A percentile compares a stretch with the other conserved stretches of the same genome.
Evolutionary conservation across 1,140 invertebrate genomes (phyloP).

Genomic region (Hestina assimilis): DNA sequence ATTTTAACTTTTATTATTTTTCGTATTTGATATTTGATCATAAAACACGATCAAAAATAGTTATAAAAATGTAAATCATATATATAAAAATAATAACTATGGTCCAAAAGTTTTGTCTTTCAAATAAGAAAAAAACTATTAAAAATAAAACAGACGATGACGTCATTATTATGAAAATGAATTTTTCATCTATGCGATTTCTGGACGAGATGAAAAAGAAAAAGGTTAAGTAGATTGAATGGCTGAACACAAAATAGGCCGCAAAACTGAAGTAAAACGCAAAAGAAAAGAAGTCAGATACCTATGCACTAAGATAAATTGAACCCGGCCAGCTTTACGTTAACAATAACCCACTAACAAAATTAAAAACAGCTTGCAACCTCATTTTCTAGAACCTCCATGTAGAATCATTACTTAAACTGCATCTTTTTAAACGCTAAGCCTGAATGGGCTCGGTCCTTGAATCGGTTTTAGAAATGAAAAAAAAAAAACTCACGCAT

Average conservation of each 20-base stretch:
- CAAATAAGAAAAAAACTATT: too few species aligned
- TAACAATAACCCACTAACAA: constrained; percentile 64
- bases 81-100: too few species aligned
- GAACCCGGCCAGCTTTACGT: constrained; percentile 35
- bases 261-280: constrained; percentile 30
- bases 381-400: constrained; percentile 49
- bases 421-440: constrained; percentile 68
- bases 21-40: too few species aligned
- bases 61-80: too few species aligned
- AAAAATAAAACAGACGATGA: too few species aligned
- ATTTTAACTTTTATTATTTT: too few species aligned
- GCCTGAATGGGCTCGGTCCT: constrained; percentile 62
- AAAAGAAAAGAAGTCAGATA: constrained; percentile 35
- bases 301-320: constrained; percentile 39
- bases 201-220: constrained; percentile 1
- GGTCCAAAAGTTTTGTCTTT: too few species aligned
- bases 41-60: too few species aligned
- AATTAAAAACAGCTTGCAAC: constrained; percentile 64
- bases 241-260: constrained; percentile 27
- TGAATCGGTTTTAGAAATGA: constrained; percentile 63
- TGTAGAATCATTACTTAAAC: constrained; percentile 70
- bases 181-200: background rate
- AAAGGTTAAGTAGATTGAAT: constrained; percentile 18
- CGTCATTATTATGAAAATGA: constrained; percentile 2
- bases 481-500: constrained; percentile 62